Percentiles rank a stretch among this genome's conserved stretches.
These are phyloP conservation scores for Aix galericulata DNA, from an alignment of 2,113 vertebrate species.

Conservation along the genomic window DNA sequence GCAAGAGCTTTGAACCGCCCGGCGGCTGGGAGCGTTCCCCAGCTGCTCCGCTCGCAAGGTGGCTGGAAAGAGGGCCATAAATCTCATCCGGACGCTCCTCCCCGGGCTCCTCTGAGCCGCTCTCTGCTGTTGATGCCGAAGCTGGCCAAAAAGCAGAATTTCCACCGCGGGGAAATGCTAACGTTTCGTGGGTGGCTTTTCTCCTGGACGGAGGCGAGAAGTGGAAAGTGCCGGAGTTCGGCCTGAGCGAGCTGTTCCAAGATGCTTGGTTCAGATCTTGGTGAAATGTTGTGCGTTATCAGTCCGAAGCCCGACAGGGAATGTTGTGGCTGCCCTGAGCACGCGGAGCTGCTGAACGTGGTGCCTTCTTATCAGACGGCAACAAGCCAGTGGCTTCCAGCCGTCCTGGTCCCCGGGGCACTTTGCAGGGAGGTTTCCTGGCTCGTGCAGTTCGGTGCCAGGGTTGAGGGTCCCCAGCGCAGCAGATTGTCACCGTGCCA, in stretches of 20 bases:
- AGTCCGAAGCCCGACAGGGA: background rate
- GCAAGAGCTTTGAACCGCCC: background rate
- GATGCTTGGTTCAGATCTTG: background rate
- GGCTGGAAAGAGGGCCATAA: background rate
- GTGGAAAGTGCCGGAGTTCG: background rate
- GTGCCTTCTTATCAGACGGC: constrained; percentile 14
- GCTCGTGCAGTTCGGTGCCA: background rate
- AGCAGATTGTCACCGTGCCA: background rate
- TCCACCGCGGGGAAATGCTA: background rate
- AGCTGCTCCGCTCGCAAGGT: background rate
- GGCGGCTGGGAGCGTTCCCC: background rate
- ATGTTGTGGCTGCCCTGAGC: background rate
- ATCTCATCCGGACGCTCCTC: background rate
- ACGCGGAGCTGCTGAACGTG: background rate
- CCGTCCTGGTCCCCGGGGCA: background rate
- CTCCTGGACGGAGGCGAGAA: background rate
- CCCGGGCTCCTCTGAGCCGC: fast-evolving
- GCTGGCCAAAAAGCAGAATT: constrained; percentile 1
- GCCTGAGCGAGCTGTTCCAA: background rate
- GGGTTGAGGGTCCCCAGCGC: background rate
- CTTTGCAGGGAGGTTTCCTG: constrained; percentile 14
- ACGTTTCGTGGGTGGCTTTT: background rate
- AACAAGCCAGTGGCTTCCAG: background rate
- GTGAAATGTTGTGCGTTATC: background rate
- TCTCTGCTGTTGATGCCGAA: background rate